phyloP scores from a whole-genome alignment of 1,140 invertebrate species.

The Halesus radiatus region DNA sequence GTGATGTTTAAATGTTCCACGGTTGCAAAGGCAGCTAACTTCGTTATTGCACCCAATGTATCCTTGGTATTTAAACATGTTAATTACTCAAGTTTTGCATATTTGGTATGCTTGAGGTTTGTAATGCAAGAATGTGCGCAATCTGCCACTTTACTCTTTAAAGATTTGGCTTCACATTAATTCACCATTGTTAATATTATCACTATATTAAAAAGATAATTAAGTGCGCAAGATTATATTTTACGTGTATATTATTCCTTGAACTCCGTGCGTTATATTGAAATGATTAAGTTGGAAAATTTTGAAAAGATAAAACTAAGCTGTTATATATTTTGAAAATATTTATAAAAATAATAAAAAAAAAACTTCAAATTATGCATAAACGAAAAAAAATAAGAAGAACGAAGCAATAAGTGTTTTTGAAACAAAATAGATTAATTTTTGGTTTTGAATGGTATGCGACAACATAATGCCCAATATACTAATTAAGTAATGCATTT shows the following conservation, averaged over 20 bases:
- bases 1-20: too few relatives aligned
- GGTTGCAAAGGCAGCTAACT: too few relatives aligned
- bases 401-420: constrained; percentile 40
- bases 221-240: not conserved
- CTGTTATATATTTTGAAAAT: not conserved
- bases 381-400: constrained; percentile 34
- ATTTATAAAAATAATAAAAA: too few relatives aligned
- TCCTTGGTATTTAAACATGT: too few relatives aligned
- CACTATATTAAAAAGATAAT: not conserved
- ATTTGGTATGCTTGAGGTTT: constrained; percentile 5
- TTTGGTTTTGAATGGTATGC: constrained; percentile 55
- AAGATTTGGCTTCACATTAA: not conserved
- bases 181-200: not conserved
- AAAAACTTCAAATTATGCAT: constrained; percentile 13
- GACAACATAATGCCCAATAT: constrained; percentile 57
- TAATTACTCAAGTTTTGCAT: not conserved
- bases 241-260: not conserved
- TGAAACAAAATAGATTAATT: constrained; percentile 45
- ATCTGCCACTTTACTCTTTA: not conserved
- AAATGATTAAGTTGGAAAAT: too few relatives aligned
- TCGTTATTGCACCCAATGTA: too few relatives aligned
- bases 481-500: constrained; percentile 33
- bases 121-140: not conserved
- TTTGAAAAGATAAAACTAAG: not conserved
- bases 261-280: not conserved